phyloP scores from a whole-genome alignment of 2,888 invertebrate species.

The Siphlonurus alternatus region DNA sequence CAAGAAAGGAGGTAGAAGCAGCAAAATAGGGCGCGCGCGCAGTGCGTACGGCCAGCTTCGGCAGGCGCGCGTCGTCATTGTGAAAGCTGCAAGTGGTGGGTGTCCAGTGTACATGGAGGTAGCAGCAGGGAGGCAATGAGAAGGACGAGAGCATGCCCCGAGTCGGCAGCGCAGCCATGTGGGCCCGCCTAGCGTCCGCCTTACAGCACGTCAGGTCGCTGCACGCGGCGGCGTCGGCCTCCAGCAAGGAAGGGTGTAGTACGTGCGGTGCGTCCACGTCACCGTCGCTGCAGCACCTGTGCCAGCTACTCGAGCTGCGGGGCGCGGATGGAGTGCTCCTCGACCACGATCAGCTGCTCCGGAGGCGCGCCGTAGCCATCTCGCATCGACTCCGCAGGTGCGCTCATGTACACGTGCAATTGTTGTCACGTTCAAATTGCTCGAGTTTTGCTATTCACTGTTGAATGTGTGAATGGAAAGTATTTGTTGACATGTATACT shows the following conservation, averaged over 20 bases:
- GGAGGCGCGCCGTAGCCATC: background rate
- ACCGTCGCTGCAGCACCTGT: too few relatives aligned
- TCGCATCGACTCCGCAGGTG: background rate
- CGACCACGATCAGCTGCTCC: background rate
- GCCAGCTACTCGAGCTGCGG: too few relatives aligned
- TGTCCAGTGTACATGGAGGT: background rate
- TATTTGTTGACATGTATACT: too few relatives aligned
- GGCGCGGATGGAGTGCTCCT: too few relatives aligned
- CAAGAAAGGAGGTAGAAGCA: too few relatives aligned
- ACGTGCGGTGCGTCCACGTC: too few relatives aligned
- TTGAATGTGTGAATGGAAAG: too few relatives aligned
- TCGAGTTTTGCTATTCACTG: too few relatives aligned
- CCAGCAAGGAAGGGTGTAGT: too few relatives aligned
- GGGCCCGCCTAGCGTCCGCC: background rate
- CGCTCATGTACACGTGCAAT: background rate
- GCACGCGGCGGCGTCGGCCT: background rate
- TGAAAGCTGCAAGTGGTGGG: background rate
- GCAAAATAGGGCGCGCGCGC: too few relatives aligned
- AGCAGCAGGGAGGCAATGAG: background rate
- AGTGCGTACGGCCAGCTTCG: background rate
- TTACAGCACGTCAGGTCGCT: background rate
- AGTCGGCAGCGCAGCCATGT: background rate
- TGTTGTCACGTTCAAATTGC: too few relatives aligned
- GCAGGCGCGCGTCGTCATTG: background rate
- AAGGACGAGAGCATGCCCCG: background rate